phyloP scores from a whole-genome alignment of 1,140 invertebrate species.

The Zaprionus nigranus region DNA sequence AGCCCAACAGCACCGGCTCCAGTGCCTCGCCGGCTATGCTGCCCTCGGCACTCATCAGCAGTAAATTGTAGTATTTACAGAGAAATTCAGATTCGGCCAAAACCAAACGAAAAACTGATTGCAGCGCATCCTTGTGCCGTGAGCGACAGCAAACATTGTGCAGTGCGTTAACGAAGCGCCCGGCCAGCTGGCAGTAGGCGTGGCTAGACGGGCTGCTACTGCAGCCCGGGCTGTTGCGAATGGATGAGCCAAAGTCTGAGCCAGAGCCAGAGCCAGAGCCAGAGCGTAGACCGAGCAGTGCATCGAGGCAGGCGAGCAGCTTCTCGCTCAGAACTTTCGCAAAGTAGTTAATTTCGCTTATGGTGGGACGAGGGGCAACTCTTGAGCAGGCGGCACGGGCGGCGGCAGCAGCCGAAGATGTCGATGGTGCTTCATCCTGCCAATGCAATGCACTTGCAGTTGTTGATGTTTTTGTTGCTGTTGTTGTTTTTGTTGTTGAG shows the following conservation, averaged over 20 bases:
- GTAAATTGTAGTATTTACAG: constrained; percentile 79
- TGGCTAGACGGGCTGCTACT: constrained; percentile 7
- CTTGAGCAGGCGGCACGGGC: constrained; percentile 51
- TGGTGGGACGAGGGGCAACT: constrained; percentile 19
- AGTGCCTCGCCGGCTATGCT: constrained; percentile 38
- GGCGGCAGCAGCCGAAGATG: constrained; percentile 76
- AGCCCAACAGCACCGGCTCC: constrained; percentile 62
- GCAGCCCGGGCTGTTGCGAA: not conserved
- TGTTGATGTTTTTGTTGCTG: constrained; percentile 17
- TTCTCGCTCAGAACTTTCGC: constrained; percentile 82
- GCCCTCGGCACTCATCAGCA: constrained; percentile 63
- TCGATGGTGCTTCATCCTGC: constrained; percentile 74
- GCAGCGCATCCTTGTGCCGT: constrained; percentile 75
- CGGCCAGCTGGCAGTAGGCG: constrained; percentile 68
- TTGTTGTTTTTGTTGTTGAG: constrained; percentile 10
- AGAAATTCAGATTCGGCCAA: constrained; percentile 80
- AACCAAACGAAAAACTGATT: constrained; percentile 80
- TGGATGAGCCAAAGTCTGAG: constrained; percentile 7
- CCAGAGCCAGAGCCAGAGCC: not conserved
- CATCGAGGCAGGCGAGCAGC: constrained; percentile 67
- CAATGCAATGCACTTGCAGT: constrained; percentile 26
- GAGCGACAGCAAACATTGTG: constrained; percentile 77
- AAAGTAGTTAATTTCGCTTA: constrained; percentile 84
- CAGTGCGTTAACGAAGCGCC: constrained; percentile 74
- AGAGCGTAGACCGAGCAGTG: constrained; percentile 31